Evolutionary conservation across 2,888 invertebrate species (phyloP).

Genomic region (Melieria crassipennis): DNA sequence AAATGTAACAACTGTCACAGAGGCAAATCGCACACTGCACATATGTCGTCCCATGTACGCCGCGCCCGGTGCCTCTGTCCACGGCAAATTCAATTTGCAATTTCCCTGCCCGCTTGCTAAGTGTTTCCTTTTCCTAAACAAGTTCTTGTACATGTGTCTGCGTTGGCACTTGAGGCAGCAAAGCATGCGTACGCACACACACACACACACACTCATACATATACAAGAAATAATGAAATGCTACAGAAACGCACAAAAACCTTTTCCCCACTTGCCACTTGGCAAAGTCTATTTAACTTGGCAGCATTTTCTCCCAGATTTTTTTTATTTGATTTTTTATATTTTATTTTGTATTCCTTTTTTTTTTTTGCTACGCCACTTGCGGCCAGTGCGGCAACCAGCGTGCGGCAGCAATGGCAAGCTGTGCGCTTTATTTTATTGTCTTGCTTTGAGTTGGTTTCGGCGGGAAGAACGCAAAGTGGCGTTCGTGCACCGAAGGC

Average conservation of each 20-base stretch:
- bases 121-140: neutral
- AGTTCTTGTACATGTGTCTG: too few species aligned
- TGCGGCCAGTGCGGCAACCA: slow-evolving; percentile 31
- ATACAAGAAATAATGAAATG: neutral
- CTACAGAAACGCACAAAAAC: neutral
- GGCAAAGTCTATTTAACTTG: slow-evolving; percentile 25
- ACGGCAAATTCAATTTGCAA: slow-evolving; percentile 54
- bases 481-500: too few species aligned
- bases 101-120: slow-evolving; percentile 23
- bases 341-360: neutral
- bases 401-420: neutral
- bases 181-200: too few species aligned
- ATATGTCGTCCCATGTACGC: neutral
- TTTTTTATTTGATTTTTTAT: too few species aligned
- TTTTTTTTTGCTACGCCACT: slow-evolving; percentile 12
- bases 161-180: too few species aligned
- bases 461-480: neutral
- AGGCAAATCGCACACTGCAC: neutral
- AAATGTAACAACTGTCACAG: neutral
- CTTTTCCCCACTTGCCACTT: neutral
- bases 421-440: neutral
- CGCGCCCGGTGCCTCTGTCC: slow-evolving; percentile 43
- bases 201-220: neutral
- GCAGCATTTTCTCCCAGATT: slow-evolving; percentile 7
- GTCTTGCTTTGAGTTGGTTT: neutral